Percentiles rank a stretch among this genome's conserved stretches.
Conservation (phyloP, 35 echinoderm and acorn worm genomes). For the Stichopus chloronotus region DNA sequence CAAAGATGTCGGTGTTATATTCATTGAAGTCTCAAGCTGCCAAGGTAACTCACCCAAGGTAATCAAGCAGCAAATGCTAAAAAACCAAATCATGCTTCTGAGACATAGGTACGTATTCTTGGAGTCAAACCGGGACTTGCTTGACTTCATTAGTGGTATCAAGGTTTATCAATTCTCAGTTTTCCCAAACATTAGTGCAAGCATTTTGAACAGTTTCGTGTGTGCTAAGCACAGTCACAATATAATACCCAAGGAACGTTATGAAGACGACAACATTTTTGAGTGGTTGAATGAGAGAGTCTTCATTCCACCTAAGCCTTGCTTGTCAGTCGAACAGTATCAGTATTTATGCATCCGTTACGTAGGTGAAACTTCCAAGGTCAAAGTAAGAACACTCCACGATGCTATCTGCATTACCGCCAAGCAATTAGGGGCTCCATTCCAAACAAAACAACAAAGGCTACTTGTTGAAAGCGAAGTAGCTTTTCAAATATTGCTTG, state of each 20-base stretch:
- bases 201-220: background rate
- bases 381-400: background rate
- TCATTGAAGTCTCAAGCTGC: slow-evolving; percentile 26
- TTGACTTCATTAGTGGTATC: background rate
- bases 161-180: background rate
- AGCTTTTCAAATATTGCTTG: background rate
- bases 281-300: background rate
- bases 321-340: background rate
- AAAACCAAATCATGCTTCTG: background rate
- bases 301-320: background rate
- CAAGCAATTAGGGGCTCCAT: background rate
- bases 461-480: background rate
- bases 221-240: background rate
- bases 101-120: slow-evolving; percentile 14
- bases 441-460: background rate
- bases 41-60: background rate
- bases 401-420: background rate
- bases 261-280: background rate
- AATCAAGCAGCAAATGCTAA: slow-evolving; percentile 12
- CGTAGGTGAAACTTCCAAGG: background rate
- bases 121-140: slow-evolving; percentile 21
- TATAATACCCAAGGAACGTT: slow-evolving; percentile 8
- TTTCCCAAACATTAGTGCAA: background rate
- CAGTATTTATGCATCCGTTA: slow-evolving; percentile 14
- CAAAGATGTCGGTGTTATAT: slow-evolving; percentile 5